A percentile compares a stretch with the other conserved stretches of the same genome.
Conservation (phyloP, 2,113 vertebrate species). For the Nothocercus julius region DNA sequence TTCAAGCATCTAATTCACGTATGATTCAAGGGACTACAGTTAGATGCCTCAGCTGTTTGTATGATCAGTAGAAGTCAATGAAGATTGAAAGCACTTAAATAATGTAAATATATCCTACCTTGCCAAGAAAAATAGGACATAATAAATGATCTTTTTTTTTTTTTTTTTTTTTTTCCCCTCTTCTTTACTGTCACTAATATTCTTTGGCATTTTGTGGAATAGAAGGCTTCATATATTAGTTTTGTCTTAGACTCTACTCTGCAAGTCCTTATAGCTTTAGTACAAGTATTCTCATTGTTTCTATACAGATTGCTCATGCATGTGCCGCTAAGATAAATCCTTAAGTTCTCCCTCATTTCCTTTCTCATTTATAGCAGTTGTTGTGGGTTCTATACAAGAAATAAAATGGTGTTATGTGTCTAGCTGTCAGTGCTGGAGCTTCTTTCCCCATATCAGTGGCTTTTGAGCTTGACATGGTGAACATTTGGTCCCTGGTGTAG, state of each 20-base stretch:
- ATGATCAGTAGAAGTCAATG: fast-evolving
- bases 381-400: neutral
- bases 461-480: neutral
- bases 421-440: neutral
- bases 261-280: neutral
- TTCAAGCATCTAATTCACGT: neutral
- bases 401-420: neutral
- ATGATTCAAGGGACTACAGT: neutral
- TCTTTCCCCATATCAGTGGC: neutral
- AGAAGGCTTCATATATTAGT: neutral
- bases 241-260: neutral
- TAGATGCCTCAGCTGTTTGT: neutral
- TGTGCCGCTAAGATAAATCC: neutral
- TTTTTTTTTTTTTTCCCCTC: neutral
- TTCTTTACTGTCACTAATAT: neutral
- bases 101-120: neutral
- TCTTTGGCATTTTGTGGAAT: neutral
- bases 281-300: neutral
- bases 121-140: neutral
- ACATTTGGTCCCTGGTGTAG: neutral
- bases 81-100: neutral
- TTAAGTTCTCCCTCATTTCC: neutral
- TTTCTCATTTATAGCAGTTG: neutral
- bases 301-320: neutral
- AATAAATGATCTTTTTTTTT: neutral